Base-by-base conservation (phyloP, 1,140 invertebrate species). In the Meteorus sp. region DNA sequence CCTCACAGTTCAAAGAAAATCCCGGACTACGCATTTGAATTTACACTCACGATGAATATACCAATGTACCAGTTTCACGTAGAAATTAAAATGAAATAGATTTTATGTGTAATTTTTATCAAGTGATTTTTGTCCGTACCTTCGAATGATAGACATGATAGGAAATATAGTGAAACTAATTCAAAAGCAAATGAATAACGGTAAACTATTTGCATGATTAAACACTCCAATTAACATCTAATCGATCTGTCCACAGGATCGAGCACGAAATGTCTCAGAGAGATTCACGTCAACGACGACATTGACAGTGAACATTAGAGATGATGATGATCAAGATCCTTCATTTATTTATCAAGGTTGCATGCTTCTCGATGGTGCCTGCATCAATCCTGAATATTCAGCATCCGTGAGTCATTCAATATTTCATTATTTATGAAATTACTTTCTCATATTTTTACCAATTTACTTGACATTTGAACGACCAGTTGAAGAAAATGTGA, bases 291-390 rank as follows among this genome's bases (percentile, higher is more conserved):
- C 89, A 27, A 93, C 91, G 1, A 92, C 93, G 0, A 95, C 90
- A 0, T 75, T 95, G 45, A 93, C 89, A 0, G 89, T 95, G 0
- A 91, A 92, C 64, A 86, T 96, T 9, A 85, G 87, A 71, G 93
- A 95, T 69, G 91, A 92, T 22, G 93, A 95, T 65, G 93, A 95
- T 72, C 89, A 93, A 71, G 91, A 93, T 74, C 91, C 91, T 0
- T 90, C 89, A 0, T 93, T 93, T 67, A 89, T 92, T 37, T 93
- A 93, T 72, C 86, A 90, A 62, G 90, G 89, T 3, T 94, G 90
- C 64, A 88, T 86, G 67, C 76, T 89, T 1, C 82, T 88, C 44
- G 89, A 92, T 64, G 89, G 89, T 3, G 85, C 89, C 25, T 92
- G 90, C 69, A 88, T 92, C 45, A 91, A 92, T 76, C 89, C 90